A percentile compares a stretch with the other conserved stretches of the same genome.
Evolutionary conservation across 2,797 vertebrate genomes (phyloP).

Genomic region (Xenopus petersii): DNA sequence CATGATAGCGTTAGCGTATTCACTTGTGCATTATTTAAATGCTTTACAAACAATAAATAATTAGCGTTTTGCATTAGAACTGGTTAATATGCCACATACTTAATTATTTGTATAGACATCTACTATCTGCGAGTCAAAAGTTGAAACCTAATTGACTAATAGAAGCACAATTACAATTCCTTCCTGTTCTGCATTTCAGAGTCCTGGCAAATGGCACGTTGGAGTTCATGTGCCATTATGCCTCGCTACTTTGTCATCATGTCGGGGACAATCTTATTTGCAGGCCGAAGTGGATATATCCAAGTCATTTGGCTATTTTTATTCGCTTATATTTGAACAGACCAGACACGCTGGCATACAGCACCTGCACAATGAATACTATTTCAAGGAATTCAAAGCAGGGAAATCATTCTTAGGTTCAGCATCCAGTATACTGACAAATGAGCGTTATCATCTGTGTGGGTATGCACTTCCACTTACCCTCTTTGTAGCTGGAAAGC

Average conservation of each 20-base stretch:
- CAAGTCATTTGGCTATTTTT: background rate
- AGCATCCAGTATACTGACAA: constrained; percentile 57
- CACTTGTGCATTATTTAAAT: constrained; percentile 63
- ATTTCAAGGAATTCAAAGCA: constrained; percentile 46
- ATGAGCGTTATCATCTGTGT: constrained; percentile 55
- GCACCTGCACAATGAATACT: constrained; percentile 30
- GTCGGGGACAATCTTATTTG: constrained; percentile 46
- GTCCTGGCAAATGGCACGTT: constrained; percentile 33
- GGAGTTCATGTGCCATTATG: constrained; percentile 53
- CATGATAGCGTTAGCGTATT: constrained; percentile 59
- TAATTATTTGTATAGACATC: constrained; percentile 54
- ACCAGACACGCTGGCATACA: constrained; percentile 11
- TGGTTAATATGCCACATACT: constrained; percentile 56
- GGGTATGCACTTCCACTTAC: constrained; percentile 58
- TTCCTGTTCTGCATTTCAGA: constrained; percentile 15
- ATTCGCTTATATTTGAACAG: too few relatives aligned
- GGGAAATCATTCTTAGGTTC: constrained; percentile 54
- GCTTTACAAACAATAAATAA: constrained; percentile 77
- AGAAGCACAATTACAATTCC: background rate
- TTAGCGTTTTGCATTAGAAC: constrained; percentile 59
- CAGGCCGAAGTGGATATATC: constrained; percentile 1
- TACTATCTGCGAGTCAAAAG: constrained; percentile 43
- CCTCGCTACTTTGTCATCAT: constrained; percentile 50
- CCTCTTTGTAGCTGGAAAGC: constrained; percentile 62
- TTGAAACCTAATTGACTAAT: constrained; percentile 33